Conservation (phyloP, 2,797 vertebrate genomes). For the Muscicapa comitata region DNA sequence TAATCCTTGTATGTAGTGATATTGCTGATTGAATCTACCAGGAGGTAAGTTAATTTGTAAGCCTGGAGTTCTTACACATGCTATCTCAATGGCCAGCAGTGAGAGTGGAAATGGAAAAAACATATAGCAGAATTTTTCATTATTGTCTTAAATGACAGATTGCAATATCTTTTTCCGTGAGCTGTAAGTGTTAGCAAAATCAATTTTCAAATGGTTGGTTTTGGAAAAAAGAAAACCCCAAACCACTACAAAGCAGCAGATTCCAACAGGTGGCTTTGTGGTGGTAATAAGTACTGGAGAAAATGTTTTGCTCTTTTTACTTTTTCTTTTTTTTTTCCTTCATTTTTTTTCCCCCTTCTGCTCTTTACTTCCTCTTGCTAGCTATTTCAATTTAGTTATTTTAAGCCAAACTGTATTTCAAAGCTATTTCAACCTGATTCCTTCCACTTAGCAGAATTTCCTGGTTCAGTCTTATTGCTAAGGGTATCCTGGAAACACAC, state of each 20-base stretch:
- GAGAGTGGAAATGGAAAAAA: not conserved
- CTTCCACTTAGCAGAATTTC: not conserved
- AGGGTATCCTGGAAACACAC: not conserved
- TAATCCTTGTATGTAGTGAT: constrained; percentile 8
- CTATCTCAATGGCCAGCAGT: not conserved
- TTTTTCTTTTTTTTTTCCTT: too few relatives aligned
- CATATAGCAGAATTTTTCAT: not conserved
- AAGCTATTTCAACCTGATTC: not conserved
- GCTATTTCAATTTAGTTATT: not conserved
- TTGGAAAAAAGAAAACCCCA: not conserved
- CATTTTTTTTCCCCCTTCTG: fast-evolving
- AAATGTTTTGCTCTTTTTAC: not conserved
- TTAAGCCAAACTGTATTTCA: not conserved
- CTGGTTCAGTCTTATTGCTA: not conserved
- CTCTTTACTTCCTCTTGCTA: not conserved
- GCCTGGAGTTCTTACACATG: not conserved
- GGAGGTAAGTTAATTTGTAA: constrained; percentile 60
- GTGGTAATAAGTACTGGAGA: not conserved
- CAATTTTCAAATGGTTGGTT: not conserved
- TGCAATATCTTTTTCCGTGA: not conserved
- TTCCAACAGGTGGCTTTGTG: not conserved
- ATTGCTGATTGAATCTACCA: constrained; percentile 17
- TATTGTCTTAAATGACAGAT: not conserved
- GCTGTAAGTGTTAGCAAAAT: constrained; percentile 4
- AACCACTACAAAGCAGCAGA: not conserved